These are phyloP conservation scores for Brevimyrus niger DNA, from an alignment of 2,113 vertebrate species.

Conservation along the genomic window DNA sequence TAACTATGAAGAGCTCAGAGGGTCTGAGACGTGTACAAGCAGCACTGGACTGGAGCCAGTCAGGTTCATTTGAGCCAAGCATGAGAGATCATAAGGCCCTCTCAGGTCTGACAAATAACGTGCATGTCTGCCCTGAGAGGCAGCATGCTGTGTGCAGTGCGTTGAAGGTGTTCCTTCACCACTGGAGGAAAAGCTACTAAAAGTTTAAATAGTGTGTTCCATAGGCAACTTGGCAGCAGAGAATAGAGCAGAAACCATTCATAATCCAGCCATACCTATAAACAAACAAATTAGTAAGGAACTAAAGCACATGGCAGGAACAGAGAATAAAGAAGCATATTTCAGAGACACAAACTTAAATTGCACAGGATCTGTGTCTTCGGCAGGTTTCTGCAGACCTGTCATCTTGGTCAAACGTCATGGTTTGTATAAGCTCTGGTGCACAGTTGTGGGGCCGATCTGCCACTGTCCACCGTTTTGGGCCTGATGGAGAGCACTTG, in stretches of 20 bases:
- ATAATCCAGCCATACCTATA: background rate
- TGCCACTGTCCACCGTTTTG: background rate
- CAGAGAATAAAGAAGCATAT: background rate
- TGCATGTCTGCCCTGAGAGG: background rate
- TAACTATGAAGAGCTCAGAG: background rate
- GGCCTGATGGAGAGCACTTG: background rate
- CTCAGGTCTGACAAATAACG: background rate
- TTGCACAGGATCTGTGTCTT: background rate
- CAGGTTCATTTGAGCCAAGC: background rate
- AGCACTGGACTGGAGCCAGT: background rate
- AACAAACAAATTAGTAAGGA: background rate
- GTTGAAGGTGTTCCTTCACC: background rate
- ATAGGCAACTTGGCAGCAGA: background rate
- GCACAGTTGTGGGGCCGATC: background rate
- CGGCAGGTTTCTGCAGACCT: background rate
- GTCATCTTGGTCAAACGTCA: background rate
- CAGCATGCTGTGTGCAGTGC: background rate
- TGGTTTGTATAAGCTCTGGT: background rate
- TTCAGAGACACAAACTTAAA: background rate
- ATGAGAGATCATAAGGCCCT: background rate
- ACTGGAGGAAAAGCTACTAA: background rate
- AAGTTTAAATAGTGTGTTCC: background rate
- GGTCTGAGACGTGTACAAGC: background rate
- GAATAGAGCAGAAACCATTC: background rate
- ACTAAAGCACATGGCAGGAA: background rate